These are phyloP conservation scores for Cricetomys ansorgei DNA, from an alignment of 2,113 vertebrate species.

Conservation along the genomic window DNA sequence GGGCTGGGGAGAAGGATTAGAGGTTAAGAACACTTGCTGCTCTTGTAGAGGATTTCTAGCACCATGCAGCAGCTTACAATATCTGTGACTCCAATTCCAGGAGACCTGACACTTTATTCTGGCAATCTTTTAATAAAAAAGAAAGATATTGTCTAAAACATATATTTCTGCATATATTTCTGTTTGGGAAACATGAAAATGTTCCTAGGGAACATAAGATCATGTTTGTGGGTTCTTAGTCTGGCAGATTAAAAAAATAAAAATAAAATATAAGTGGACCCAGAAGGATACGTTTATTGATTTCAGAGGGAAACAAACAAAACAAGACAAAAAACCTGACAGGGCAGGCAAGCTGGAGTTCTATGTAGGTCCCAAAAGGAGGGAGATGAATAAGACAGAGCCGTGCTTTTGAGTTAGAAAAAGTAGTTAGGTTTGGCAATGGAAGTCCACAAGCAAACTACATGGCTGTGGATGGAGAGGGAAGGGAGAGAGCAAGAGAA, in stretches of 20 bases:
- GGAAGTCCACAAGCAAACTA: not conserved
- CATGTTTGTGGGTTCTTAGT: not conserved
- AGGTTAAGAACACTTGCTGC: not conserved
- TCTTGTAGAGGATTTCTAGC: not conserved
- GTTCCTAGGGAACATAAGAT: not conserved
- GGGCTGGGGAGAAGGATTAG: not conserved
- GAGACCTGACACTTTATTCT: not conserved
- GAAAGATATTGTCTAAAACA: conserved; percentile 12
- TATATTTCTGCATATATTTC: not conserved
- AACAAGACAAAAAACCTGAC: not conserved
- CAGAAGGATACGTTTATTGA: not conserved
- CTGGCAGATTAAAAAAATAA: not conserved
- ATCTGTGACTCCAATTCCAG: not conserved
- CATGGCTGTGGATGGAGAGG: not conserved
- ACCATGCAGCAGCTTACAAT: not conserved
- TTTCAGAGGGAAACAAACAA: not conserved
- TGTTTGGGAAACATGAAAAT: conserved; percentile 36
- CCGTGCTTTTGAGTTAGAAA: not conserved
- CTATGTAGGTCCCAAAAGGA: not conserved
- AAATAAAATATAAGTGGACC: not conserved
- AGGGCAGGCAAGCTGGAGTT: not conserved
- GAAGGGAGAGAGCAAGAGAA: too few species aligned
- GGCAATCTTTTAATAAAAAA: not conserved
- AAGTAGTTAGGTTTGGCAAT: not conserved
- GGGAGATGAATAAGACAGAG: not conserved